These are phyloP conservation scores for Cryptosula pallasiana DNA, from an alignment of 2,888 invertebrate species.

Conservation along the genomic window DNA sequence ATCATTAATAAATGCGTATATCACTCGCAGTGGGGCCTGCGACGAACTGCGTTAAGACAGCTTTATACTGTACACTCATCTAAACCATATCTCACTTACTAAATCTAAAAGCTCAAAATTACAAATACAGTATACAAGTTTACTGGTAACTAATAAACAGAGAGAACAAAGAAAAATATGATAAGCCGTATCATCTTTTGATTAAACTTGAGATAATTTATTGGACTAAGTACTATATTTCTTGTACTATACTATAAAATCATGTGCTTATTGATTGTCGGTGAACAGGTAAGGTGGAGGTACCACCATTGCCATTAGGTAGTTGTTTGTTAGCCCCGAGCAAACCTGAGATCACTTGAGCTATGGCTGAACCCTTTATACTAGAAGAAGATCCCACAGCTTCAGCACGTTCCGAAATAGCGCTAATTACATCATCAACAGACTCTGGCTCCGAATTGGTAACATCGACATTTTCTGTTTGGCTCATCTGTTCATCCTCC, in stretches of 20 bases:
- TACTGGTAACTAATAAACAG: neutral
- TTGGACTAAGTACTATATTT: too few relatives aligned
- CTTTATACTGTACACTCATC: too few relatives aligned
- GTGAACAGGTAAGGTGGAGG: neutral
- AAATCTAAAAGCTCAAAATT: too few relatives aligned
- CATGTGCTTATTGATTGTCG: constrained; percentile 17
- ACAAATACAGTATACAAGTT: too few relatives aligned
- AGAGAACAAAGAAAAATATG: too few relatives aligned
- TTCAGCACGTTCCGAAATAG: neutral
- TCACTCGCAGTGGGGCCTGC: too few relatives aligned
- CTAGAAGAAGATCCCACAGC: neutral
- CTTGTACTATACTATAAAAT: neutral
- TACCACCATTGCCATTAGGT: neutral
- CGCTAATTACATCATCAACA: constrained; percentile 10
- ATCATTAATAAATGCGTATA: too few relatives aligned
- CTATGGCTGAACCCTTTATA: neutral
- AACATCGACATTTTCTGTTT: neutral
- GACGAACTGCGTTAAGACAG: too few relatives aligned
- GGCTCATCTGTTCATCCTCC: neutral
- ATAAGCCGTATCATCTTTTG: too few relatives aligned
- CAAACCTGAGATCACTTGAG: constrained; percentile 4
- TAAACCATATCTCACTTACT: too few relatives aligned
- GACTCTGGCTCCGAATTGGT: neutral
- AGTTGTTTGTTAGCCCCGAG: constrained; percentile 3
- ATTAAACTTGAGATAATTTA: too few relatives aligned